These are phyloP conservation scores for Bombus affinis DNA, from an alignment of 1,140 invertebrate species.

Conservation along the genomic window DNA sequence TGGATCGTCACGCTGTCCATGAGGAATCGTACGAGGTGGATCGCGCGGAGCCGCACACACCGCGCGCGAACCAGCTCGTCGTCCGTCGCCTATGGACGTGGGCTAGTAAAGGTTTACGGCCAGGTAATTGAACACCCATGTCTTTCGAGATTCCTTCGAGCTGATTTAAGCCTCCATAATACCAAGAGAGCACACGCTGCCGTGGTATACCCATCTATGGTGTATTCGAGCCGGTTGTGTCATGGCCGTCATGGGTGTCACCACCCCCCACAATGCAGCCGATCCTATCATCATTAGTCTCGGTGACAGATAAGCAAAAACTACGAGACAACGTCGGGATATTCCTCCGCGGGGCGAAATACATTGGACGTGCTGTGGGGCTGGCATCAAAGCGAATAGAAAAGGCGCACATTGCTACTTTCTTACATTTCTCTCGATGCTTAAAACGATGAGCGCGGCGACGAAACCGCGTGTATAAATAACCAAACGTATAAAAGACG, in stretches of 20 bases:
- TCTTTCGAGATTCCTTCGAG: conserved; percentile 66
- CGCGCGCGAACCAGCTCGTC: conserved; percentile 62
- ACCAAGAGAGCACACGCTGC: conserved; percentile 48
- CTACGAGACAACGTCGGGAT: conserved; percentile 6
- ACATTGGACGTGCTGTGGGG: neutral
- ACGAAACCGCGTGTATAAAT: neutral
- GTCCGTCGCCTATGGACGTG: conserved; percentile 61
- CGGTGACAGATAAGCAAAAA: conserved; percentile 50
- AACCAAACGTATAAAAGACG: neutral
- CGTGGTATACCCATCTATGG: conserved; percentile 67
- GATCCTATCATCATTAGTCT: conserved; percentile 57
- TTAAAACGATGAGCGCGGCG: neutral
- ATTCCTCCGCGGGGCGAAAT: neutral
- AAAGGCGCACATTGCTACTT: neutral
- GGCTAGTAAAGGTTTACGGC: conserved; percentile 73
- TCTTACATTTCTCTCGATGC: neutral
- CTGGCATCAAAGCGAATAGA: conserved; percentile 28
- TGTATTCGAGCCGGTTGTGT: conserved; percentile 50
- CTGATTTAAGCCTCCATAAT: conserved; percentile 75
- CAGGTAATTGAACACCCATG: conserved; percentile 76
- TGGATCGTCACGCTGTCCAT: conserved; percentile 65
- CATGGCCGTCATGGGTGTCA: conserved; percentile 52
- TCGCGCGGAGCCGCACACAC: conserved; percentile 28
- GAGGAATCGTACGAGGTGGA: conserved; percentile 56
- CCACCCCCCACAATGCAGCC: conserved; percentile 63